phyloP scores from a whole-genome alignment of 92 coral and sea anemone genomes.

The Bergia sp. region DNA sequence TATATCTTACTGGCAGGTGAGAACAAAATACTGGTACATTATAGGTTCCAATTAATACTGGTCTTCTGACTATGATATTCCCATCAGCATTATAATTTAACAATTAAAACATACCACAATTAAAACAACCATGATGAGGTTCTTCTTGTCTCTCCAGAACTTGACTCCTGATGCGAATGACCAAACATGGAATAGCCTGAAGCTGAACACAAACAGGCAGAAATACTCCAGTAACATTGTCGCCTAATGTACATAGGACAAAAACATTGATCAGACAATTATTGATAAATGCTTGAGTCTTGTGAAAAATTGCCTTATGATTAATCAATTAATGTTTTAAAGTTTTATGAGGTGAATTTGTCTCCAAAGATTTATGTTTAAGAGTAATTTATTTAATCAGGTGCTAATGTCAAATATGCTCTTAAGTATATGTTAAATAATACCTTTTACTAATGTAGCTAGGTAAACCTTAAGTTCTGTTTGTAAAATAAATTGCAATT shows the following conservation, averaged over 20 bases:
- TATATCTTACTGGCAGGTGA: no score
- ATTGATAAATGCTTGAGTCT: no score
- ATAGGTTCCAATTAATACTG: background rate
- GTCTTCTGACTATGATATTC: background rate
- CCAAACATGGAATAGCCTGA: conserved; percentile 92
- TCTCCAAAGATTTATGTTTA: no score
- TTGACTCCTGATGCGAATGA: conserved; percentile 92
- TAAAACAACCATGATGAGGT: conserved; percentile 69
- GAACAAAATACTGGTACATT: background rate
- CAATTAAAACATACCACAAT: conserved; percentile 76
- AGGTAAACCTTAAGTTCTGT: no score
- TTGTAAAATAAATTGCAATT: no score
- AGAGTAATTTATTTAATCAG: no score
- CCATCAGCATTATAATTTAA: background rate
- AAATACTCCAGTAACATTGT: conserved; percentile 87
- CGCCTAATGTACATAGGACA: conserved; percentile 54
- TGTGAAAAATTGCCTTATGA: no score
- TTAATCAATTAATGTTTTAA: no score
- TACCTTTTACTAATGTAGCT: no score
- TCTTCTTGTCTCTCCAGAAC: conserved; percentile 94
- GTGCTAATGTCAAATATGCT: no score
- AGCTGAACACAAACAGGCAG: conserved; percentile 85
- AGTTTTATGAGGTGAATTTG: no score
- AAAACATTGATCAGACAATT: background rate
- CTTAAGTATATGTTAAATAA: no score